Evolutionary conservation across 1,140 invertebrate genomes (phyloP), one percentile per base, ranked within the genome.

Genomic region (Cecropterus lyciades): DNA sequence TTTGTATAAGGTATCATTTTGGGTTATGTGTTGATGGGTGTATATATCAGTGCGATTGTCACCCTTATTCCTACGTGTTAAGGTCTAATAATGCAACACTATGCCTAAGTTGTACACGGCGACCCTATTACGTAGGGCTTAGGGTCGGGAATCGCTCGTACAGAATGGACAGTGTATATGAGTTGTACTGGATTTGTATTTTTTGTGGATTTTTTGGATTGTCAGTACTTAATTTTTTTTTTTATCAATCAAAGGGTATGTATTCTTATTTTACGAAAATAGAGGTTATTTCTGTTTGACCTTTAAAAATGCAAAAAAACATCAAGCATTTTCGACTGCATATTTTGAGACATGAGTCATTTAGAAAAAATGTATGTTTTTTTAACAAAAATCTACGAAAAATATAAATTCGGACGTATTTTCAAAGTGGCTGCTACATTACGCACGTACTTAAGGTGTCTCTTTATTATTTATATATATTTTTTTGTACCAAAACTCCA

Each of bases 391-490:
- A 59, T 45, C 9, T 30, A 20, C 45, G 14, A 40, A 49, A 62
- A 62, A 62, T 62, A 62, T 60, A 33, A 60, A 60, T 8, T 37
- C 43, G 15, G 24, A 17, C 15, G 11, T 8, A 15, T 16, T 48
- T 15, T 48, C 45, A 37, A 48, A 9, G 40, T 60, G 85, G 85
- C 84, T 83, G 84, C 85, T 88, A 83, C 83, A 83, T 88, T 88
- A 88, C 79, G 72, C 65, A 72, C 64, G 87, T 90, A 90, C 85
- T 90, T 90, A 89, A 82, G 73, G 27, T 62, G 53, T 72, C 37
- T 60, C 67, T 57, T 64, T 66, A 55, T 65, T 67, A 42, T 67
- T 67, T 49, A 52, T 63, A 33, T 75, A 65, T 71, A 72, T 69
- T 73, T 68, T n/a, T 76, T 77, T 72, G 67, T 81, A 75, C 73